A percentile compares a stretch with the other conserved stretches of the same genome.
Evolutionary conservation across 2,888 invertebrate species (phyloP).

Genomic region (Notodonta ziczac): DNA sequence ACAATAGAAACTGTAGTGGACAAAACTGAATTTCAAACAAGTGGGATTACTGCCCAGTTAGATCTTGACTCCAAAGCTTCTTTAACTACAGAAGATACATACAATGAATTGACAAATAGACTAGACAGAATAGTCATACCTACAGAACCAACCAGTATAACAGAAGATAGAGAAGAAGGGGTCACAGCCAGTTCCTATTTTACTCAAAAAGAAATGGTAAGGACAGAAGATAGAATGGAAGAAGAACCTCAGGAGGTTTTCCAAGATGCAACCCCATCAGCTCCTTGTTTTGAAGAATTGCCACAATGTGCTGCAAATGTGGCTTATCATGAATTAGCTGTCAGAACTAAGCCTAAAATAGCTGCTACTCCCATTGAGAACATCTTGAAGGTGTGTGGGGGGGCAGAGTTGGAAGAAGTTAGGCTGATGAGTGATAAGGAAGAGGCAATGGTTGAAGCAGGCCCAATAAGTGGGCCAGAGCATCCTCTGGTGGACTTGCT

Average conservation of each 20-base stretch:
- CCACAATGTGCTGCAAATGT: slow-evolving; percentile 13
- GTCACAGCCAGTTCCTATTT: neutral
- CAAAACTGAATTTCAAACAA: neutral
- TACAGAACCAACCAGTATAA: slow-evolving; percentile 17
- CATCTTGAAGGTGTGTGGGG: slow-evolving; percentile 63
- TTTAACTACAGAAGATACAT: slow-evolving; percentile 26
- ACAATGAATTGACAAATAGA: slow-evolving; percentile 43
- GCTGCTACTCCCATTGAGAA: slow-evolving; percentile 66
- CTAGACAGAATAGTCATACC: slow-evolving; percentile 44
- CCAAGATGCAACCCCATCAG: slow-evolving; percentile 57
- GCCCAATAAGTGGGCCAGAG: slow-evolving; percentile 63
- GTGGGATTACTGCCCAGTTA: slow-evolving; percentile 5
- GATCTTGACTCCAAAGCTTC: neutral
- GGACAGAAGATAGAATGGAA: slow-evolving; percentile 8
- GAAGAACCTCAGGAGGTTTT: neutral
- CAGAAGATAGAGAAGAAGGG: slow-evolving; percentile 34
- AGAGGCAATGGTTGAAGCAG: slow-evolving; percentile 67
- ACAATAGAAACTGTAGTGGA: neutral
- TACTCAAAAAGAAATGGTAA: neutral
- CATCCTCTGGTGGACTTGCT: slow-evolving; percentile 75
- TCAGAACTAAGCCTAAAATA: slow-evolving; percentile 43
- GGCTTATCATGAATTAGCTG: slow-evolving; percentile 24
- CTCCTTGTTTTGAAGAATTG: slow-evolving; percentile 61
- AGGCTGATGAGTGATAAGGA: slow-evolving; percentile 68
- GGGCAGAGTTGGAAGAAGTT: slow-evolving; percentile 64